Conservation (phyloP, 2,113 vertebrate genomes). For the Hucho hucho region DNA sequence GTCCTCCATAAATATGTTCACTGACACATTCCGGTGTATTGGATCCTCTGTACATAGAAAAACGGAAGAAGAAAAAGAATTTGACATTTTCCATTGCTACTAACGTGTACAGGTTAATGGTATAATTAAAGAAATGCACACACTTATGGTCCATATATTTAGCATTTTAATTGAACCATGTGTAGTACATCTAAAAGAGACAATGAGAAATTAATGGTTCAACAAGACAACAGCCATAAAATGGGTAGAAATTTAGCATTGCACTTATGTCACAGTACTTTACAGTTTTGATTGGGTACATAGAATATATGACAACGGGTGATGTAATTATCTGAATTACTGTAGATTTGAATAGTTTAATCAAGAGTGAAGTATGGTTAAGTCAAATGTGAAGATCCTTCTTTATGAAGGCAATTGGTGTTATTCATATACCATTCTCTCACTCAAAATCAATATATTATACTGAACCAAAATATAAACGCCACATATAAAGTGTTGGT, state of each 20-base stretch:
- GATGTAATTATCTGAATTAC: not conserved
- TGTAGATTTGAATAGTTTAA: not conserved
- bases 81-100: slow-evolving; percentile 17
- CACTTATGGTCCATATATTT: not conserved
- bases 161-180: no score
- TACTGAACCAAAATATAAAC: not conserved
- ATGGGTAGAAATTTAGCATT: not conserved
- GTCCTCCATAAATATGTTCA: not conserved
- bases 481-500: no score
- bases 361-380: not conserved
- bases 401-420: not conserved
- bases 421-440: not conserved
- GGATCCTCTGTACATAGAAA: slow-evolving; percentile 6
- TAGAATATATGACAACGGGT: not conserved
- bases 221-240: not conserved
- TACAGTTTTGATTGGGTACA: not conserved
- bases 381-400: not conserved
- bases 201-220: not conserved
- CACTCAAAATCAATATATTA: not conserved
- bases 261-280: not conserved
- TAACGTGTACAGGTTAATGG: slow-evolving; percentile 10
- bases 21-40: slow-evolving; percentile 3
- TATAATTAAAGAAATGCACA: slow-evolving; percentile 11
- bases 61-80: not conserved
- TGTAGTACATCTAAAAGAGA: no score